phyloP scores from a whole-genome alignment of 2,797 vertebrate species.

The Enteromius radiatus region DNA sequence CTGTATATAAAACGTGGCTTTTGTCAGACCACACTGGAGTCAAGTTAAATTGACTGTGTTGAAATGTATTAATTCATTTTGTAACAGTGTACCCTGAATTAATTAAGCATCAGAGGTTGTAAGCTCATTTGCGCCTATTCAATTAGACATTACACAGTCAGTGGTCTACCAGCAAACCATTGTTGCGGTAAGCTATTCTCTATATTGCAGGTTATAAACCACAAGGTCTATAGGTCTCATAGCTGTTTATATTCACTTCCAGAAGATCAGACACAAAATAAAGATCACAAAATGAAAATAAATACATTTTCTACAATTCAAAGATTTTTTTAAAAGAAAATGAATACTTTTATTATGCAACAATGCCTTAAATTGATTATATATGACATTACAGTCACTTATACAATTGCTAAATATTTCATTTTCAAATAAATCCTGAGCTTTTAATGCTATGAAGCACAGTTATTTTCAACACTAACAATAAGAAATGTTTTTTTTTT shows the following conservation, averaged over 20 bases:
- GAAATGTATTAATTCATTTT: constrained; percentile 62
- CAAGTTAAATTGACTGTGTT: constrained; percentile 59
- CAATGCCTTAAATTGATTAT: no score
- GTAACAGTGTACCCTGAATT: constrained; percentile 58
- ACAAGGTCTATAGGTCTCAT: constrained; percentile 11
- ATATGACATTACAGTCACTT: not conserved
- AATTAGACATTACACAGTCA: constrained; percentile 67
- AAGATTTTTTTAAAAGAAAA: not conserved
- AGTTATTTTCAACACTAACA: not conserved
- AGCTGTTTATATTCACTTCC: not conserved
- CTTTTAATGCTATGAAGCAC: not conserved
- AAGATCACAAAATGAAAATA: not conserved
- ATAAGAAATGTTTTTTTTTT: not conserved
- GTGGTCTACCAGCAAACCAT: constrained; percentile 49
- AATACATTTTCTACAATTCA: not conserved
- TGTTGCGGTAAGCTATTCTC: constrained; percentile 36
- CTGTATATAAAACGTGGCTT: not conserved
- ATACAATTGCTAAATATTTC: not conserved
- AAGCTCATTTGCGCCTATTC: constrained; percentile 73
- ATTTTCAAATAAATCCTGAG: not conserved
- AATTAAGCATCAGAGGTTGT: constrained; percentile 67
- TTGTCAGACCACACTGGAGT: constrained; percentile 50
- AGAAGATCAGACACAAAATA: not conserved
- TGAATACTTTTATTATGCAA: not conserved
- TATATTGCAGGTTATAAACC: constrained; percentile 8